These are phyloP conservation scores for Ophioninae sp. DNA, from an alignment of 2,888 invertebrate genomes.

Conservation along the genomic window DNA sequence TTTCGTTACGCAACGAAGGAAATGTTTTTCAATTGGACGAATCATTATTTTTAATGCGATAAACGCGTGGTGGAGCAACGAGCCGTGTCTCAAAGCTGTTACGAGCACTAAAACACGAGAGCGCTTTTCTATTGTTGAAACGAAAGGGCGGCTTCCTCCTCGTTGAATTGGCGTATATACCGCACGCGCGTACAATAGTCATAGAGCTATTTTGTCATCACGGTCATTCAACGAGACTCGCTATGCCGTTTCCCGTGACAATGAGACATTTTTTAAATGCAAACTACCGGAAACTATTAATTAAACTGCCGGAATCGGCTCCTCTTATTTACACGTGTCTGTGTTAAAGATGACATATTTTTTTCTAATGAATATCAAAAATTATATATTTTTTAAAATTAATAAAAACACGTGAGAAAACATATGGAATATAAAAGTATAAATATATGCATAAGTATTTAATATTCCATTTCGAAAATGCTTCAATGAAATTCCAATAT, in stretches of 20 bases:
- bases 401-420: neutral
- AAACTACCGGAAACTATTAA: slow-evolving; percentile 59
- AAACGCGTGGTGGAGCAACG: slow-evolving; percentile 19
- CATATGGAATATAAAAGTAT: too few relatives aligned
- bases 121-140: slow-evolving; percentile 57
- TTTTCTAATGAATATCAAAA: neutral
- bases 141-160: slow-evolving; percentile 62
- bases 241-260: slow-evolving; percentile 53
- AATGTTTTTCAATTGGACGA: neutral
- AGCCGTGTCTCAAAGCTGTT: slow-evolving; percentile 38
- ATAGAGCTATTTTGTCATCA: slow-evolving; percentile 55
- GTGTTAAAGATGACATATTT: neutral
- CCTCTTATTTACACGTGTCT: neutral
- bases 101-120: slow-evolving; percentile 28
- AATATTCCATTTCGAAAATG: neutral
- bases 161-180: slow-evolving; percentile 58
- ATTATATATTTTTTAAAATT: neutral
- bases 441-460: too few relatives aligned
- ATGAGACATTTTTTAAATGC: slow-evolving; percentile 54
- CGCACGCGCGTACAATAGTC: slow-evolving; percentile 54
- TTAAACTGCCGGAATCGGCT: slow-evolving; percentile 55
- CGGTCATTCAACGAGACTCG: slow-evolving; percentile 55
- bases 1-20: neutral
- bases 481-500: neutral
- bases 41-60: slow-evolving; percentile 4